A percentile compares a stretch with the other conserved stretches of the same genome.
phyloP scores from a whole-genome alignment of 2,797 vertebrate genomes.

The Arnoldichthys spilopterus region DNA sequence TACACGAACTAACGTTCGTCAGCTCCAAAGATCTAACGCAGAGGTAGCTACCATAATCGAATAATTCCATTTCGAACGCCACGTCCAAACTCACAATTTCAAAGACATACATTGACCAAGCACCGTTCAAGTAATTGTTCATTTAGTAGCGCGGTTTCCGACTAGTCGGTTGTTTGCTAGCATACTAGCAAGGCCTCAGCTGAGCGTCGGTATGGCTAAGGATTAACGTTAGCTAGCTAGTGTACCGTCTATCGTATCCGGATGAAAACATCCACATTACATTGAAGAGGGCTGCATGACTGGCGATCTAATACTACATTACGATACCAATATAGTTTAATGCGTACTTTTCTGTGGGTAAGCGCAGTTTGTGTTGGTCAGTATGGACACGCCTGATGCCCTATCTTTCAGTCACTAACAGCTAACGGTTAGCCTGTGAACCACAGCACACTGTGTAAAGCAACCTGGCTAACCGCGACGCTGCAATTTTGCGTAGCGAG shows the following conservation, averaged over 20 bases:
- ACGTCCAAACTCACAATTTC: too few species aligned
- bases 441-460: background rate
- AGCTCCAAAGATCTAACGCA: background rate
- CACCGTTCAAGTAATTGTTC: background rate
- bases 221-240: constrained; percentile 53
- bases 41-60: background rate
- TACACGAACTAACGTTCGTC: too few species aligned
- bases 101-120: background rate
- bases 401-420: background rate
- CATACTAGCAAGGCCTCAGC: constrained; percentile 42
- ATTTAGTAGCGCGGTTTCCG: constrained; percentile 6
- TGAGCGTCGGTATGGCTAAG: constrained; percentile 20
- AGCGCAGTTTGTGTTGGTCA: background rate
- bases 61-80: background rate
- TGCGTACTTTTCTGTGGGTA: background rate
- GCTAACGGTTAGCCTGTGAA: background rate
- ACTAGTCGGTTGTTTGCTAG: background rate
- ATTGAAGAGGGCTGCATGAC: too few species aligned
- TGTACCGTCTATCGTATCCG: background rate
- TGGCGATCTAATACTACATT: too few species aligned
- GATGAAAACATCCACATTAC: too few species aligned
- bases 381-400: constrained; percentile 19
- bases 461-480: background rate
- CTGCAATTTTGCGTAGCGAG: background rate
- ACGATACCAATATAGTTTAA: background rate